Evolutionary conservation across 2,797 vertebrate genomes (phyloP).

Genomic region (Synaphobranchus kaupii): DNA sequence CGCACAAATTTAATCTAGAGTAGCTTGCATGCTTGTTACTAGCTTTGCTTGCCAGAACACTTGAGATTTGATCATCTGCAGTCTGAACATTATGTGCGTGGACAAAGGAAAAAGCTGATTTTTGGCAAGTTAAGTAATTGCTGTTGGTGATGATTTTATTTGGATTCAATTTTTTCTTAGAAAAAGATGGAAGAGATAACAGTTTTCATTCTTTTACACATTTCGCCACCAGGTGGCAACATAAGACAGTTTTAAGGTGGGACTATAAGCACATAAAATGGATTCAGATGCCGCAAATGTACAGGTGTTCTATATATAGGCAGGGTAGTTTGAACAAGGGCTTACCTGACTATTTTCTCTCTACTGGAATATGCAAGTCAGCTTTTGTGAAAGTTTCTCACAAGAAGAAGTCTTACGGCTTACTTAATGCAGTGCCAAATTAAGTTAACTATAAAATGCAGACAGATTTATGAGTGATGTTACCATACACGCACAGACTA

Average conservation of each 20-base stretch:
- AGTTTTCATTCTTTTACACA: neutral
- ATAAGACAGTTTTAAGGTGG: conserved; percentile 10
- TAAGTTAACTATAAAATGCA: neutral
- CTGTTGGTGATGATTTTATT: neutral
- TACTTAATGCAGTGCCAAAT: neutral
- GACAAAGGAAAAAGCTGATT: neutral
- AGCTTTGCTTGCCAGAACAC: conserved; percentile 3
- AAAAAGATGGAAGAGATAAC: neutral
- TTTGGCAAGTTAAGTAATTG: no score
- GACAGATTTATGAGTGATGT: neutral
- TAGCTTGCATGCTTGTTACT: no score
- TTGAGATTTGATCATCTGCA: no score
- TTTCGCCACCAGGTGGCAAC: conserved; percentile 49
- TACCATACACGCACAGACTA: neutral
- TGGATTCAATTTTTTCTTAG: neutral
- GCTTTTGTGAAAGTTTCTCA: neutral
- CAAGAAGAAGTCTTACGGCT: neutral
- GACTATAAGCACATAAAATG: neutral
- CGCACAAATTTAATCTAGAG: no score
- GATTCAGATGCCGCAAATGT: neutral
- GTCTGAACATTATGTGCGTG: no score
- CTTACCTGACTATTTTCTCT: neutral
- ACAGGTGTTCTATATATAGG: neutral
- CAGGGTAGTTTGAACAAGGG: neutral
- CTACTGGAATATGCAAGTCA: neutral